A percentile compares a stretch with the other conserved stretches of the same genome.
Conservation (phyloP, 2,888 invertebrate genomes). For the Tribolium freemani region DNA sequence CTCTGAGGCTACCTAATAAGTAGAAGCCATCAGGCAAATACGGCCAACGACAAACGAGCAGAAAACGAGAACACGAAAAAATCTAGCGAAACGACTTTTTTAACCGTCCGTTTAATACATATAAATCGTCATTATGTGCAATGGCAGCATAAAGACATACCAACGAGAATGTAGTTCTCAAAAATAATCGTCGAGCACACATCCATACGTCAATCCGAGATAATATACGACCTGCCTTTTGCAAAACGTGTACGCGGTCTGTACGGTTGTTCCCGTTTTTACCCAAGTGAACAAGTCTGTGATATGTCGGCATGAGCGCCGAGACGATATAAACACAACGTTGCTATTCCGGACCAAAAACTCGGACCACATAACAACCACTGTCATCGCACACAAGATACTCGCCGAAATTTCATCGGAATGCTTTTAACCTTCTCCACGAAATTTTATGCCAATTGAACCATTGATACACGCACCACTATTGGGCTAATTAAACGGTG, state of each 20-base stretch:
- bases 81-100: constrained; percentile 59
- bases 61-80: constrained; percentile 58
- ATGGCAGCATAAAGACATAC: constrained; percentile 64
- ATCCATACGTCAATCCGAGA: constrained; percentile 63
- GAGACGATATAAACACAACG: constrained; percentile 44
- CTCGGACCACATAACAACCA: constrained; percentile 40
- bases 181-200: constrained; percentile 64
- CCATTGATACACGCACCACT: background rate
- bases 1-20: constrained; percentile 54
- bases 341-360: constrained; percentile 47
- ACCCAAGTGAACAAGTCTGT: constrained; percentile 53
- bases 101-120: constrained; percentile 56
- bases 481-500: background rate
- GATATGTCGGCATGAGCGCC: constrained; percentile 56
- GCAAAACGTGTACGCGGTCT: constrained; percentile 61
- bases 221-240: constrained; percentile 62
- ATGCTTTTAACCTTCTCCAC: constrained; percentile 5
- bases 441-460: constrained; percentile 10
- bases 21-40: constrained; percentile 45
- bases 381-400: constrained; percentile 32
- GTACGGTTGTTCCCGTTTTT: constrained; percentile 61
- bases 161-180: constrained; percentile 65
- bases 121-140: constrained; percentile 65
- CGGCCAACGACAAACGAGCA: constrained; percentile 50
- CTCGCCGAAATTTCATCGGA: constrained; percentile 26